Evolutionary conservation across 2,888 invertebrate species (phyloP).

Genomic region (Lacanobia wlatinum): DNA sequence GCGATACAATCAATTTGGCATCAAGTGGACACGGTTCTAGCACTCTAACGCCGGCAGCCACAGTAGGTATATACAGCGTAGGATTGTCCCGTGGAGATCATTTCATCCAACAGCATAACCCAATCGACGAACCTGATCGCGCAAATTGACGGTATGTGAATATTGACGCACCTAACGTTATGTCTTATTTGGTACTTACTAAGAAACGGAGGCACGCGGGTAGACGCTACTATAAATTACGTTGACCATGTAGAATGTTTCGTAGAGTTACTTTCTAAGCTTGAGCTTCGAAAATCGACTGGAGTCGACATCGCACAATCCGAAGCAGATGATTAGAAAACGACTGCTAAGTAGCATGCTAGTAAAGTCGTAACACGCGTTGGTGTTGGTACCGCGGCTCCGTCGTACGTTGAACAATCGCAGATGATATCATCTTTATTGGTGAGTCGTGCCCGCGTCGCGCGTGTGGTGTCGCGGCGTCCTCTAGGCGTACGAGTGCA

Average conservation of each 20-base stretch:
- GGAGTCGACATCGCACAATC: constrained; percentile 53
- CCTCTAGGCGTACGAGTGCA: constrained; percentile 88
- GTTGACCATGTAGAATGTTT: constrained; percentile 15
- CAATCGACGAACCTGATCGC: constrained; percentile 36
- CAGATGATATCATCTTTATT: constrained; percentile 51
- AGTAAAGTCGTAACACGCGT: constrained; percentile 7
- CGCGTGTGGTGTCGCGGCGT: not conserved
- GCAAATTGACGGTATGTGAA: constrained; percentile 50
- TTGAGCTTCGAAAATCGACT: constrained; percentile 48
- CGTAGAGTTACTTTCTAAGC: constrained; percentile 44
- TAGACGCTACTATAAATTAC: constrained; percentile 9
- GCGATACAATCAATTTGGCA: constrained; percentile 45
- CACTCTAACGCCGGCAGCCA: constrained; percentile 56
- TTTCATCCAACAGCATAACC: constrained; percentile 23
- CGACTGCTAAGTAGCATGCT: constrained; percentile 35
- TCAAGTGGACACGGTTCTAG: constrained; percentile 50
- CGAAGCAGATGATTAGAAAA: constrained; percentile 35
- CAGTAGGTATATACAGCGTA: constrained; percentile 59
- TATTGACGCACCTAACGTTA: constrained; percentile 36
- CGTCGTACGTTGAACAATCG: constrained; percentile 43
- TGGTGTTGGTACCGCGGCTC: constrained; percentile 30
- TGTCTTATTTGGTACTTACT: constrained; percentile 38
- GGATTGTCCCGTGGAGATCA: constrained; percentile 18
- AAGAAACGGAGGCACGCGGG: constrained; percentile 36
- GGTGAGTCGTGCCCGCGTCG: constrained; percentile 29